Base-by-base conservation (phyloP, 2,888 invertebrate species). In the Lordiphosa andalusiaca region DNA sequence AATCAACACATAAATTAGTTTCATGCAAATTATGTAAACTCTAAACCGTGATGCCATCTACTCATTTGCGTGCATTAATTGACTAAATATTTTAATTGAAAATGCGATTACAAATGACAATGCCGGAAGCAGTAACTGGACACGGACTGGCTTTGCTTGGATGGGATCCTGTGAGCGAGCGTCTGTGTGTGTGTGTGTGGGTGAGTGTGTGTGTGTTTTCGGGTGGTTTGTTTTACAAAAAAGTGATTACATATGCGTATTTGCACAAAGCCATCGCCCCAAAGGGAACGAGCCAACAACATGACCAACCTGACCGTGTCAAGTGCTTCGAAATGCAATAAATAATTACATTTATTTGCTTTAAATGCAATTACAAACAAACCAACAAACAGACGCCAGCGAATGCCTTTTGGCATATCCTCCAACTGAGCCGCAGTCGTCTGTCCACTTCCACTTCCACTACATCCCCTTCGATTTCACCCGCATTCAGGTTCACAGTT, bases 271-370 rank as follows among this genome's bases (percentile, higher is more conserved):
- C 44, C 55, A 33, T 10, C 35, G 12, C 36, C 42, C 44, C 44
- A 35, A 61, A 53, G 39, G 13, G 38, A 44, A 39, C 38, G 21
- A 7, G 35, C 35, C 12, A 52, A 48, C 39, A 39, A 36, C 42
- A 7, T 38, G 42, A 13, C 46, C 48, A 38, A 39, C 33, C 42
- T 50, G 47, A 16, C 16, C 25, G 42, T 60, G 76, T 69, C 65
- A 65, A 80, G 52, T 65, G 69, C 71, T 68, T 62, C 63, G 67
- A 69, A 73, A 67, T 81, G 70, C 78, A 84, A 80, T 80, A 84
- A 82, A 84, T 84, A 81, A 80, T 84, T 84, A 70, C 75, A 77
- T 80, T 78, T 81, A 84, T 80, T 81, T 80, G 67, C 69, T 61
- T 81, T 69, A 69, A 84, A 84, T 68, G 69, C 77, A 81, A 70